These are phyloP conservation scores for Recurvirostra avosetta DNA, from an alignment of 2,113 vertebrate species.

Conservation along the genomic window DNA sequence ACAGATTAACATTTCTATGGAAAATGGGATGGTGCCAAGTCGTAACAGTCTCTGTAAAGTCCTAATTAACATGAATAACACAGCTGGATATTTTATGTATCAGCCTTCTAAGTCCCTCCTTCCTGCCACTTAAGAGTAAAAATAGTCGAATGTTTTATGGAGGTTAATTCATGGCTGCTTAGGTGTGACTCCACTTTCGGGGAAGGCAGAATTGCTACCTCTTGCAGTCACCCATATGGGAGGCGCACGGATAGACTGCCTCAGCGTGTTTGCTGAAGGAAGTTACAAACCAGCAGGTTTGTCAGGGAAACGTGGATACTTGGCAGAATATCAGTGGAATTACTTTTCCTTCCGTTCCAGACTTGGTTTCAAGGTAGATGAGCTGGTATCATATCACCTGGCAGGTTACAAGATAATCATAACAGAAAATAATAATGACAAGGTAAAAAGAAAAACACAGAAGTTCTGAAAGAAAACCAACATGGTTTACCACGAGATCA, in stretches of 20 bases:
- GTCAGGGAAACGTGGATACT: not conserved
- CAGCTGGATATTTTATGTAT: constrained; percentile 44
- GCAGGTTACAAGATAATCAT: not conserved
- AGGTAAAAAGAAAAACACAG: not conserved
- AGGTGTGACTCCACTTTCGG: not conserved
- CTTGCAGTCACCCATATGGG: not conserved
- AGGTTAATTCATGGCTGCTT: not conserved
- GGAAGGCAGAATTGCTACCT: not conserved
- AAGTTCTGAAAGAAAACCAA: not conserved
- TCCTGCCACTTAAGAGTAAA: constrained; percentile 39
- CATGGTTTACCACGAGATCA: not conserved
- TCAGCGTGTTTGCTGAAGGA: not conserved
- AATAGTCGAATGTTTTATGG: not conserved
- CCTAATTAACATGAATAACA: constrained; percentile 46
- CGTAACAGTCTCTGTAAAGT: not conserved
- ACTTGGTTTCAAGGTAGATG: not conserved
- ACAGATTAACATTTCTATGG: constrained; percentile 19
- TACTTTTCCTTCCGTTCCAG: not conserved
- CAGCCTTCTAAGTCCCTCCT: constrained; percentile 25
- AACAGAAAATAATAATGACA: not conserved
- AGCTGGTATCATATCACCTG: not conserved
- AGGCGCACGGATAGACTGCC: not conserved
- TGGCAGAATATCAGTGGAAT: not conserved
- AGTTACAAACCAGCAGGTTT: not conserved
- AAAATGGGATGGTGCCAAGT: constrained; percentile 38